phyloP scores from a whole-genome alignment of 2,888 invertebrate species.

The Pandemis cinnamomeana region DNA sequence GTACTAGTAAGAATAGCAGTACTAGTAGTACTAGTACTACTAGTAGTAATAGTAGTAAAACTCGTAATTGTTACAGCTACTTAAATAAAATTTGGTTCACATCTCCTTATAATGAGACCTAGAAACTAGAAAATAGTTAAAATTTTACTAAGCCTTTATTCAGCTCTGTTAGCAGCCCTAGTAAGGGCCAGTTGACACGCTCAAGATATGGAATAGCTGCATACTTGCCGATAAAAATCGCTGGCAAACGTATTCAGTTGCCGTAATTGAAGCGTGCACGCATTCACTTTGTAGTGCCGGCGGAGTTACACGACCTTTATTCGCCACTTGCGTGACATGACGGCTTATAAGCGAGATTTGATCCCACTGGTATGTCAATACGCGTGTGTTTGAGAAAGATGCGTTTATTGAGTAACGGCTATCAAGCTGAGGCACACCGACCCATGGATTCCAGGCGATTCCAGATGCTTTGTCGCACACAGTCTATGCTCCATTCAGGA shows the following conservation, averaged over 20 bases:
- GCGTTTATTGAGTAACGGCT: neutral
- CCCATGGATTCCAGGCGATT: too few species aligned
- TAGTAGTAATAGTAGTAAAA: too few species aligned
- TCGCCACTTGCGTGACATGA: neutral
- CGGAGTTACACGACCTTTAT: constrained; percentile 3
- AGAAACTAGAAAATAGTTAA: neutral
- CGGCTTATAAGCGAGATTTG: neutral
- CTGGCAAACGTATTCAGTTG: constrained; percentile 27
- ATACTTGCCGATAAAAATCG: constrained; percentile 36
- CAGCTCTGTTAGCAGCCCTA: constrained; percentile 6
- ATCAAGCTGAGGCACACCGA: too few species aligned
- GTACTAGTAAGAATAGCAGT: too few species aligned
- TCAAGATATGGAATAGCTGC: constrained; percentile 27
- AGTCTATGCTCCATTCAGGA: too few species aligned
- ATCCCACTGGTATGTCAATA: neutral
- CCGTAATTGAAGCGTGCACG: constrained; percentile 34
- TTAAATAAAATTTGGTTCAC: too few species aligned
- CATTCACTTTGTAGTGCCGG: constrained; percentile 31
- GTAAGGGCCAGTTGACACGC: constrained; percentile 1
- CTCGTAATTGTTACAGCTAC: too few species aligned
- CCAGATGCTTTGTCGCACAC: too few species aligned
- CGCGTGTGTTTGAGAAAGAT: neutral
- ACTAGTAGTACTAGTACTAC: too few species aligned
- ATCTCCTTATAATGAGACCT: too few species aligned
- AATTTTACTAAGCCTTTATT: too few species aligned